Percentiles rank a stretch among this genome's conserved stretches.
Evolutionary conservation across 2,797 vertebrate genomes (phyloP).

Genomic region (Anas bernieri): DNA sequence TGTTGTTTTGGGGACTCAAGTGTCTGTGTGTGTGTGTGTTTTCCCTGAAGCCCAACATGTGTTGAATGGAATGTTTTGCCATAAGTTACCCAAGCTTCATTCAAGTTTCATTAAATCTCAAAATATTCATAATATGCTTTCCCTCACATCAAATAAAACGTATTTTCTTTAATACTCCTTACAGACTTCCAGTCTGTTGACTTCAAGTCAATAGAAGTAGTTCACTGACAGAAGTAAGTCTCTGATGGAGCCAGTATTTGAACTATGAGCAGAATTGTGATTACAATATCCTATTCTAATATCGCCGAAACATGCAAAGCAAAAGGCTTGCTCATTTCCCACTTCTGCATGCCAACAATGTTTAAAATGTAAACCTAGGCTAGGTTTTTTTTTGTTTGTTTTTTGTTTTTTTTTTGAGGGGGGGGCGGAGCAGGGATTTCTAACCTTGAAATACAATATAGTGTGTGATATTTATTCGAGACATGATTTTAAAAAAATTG

Average conservation of each 20-base stretch:
- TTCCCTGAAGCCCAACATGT: not conserved
- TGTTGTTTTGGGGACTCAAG: not conserved
- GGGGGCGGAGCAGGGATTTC: not conserved
- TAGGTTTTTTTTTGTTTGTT: not conserved
- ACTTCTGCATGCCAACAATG: not conserved
- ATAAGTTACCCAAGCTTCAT: not conserved
- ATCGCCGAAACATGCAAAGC: not conserved
- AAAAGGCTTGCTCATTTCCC: not conserved
- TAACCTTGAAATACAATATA: not conserved
- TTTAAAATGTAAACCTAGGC: not conserved
- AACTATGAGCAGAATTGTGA: not conserved
- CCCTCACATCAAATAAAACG: not conserved
- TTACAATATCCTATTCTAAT: not conserved
- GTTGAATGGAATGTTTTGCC: not conserved
- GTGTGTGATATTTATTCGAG: constrained; percentile 10
- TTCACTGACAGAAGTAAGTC: not conserved
- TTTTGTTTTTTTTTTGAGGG: not conserved
- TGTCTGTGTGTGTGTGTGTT: not conserved
- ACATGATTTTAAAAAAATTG: not conserved
- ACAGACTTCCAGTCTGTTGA: not conserved
- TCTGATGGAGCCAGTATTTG: not conserved
- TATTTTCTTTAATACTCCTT: not conserved
- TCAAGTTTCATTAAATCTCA: not conserved
- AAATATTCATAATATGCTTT: not conserved
- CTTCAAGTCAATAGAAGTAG: not conserved